Evolutionary conservation across 2,113 vertebrate species (phyloP), one percentile per base, ranked within the genome.

Genomic region (Larimichthys polyactis): DNA sequence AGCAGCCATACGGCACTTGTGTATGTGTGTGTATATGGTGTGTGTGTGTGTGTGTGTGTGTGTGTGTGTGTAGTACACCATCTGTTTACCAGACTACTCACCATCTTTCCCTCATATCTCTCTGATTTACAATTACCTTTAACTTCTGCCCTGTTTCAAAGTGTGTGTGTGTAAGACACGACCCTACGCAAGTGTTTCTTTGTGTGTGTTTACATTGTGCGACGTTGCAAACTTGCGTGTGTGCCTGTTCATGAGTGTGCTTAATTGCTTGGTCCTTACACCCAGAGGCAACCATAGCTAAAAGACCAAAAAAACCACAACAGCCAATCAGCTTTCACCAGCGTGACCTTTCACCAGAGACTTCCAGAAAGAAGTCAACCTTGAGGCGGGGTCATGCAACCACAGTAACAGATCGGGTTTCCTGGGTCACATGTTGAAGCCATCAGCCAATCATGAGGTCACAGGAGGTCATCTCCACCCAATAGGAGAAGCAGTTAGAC

Each of bases 371-470:
- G 71, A 82, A 92, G 71, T 84, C 90, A 86, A 95, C 94, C 94
- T 94, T 93, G 91, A 91, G 90, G 89, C 36, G 63, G 85, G 89
- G 93, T 90, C 93, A 75, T 82, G 81, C 82, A 82, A 91, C 94
- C 92, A 57, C 80, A 55, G 75, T 63, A 78, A 90, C 82, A 86
- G 92, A 96, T 94, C 89, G 70, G 43, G 78, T 94, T 93, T 92
- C 91, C 82, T 78, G 81, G 95, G 96, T 96, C 94, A 94, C 92
- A 95, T 91, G 91, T 92, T 92, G 86, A 94, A 95, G 92, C 93
- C 12, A 95, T 94, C 85, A 92, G 85, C 91, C 90, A 91, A 93
- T 93, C 66, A 58, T 16, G 15, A 81, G 92, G 92, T 94, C 93
- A 94, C 49, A 0, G 27, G 57, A 76, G 91, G 89, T 92, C 90